Percentiles rank a stretch among this genome's conserved stretches.
These are phyloP conservation scores for Spermophilus dauricus DNA, from an alignment of 2,113 vertebrate genomes.

Conservation along the genomic window DNA sequence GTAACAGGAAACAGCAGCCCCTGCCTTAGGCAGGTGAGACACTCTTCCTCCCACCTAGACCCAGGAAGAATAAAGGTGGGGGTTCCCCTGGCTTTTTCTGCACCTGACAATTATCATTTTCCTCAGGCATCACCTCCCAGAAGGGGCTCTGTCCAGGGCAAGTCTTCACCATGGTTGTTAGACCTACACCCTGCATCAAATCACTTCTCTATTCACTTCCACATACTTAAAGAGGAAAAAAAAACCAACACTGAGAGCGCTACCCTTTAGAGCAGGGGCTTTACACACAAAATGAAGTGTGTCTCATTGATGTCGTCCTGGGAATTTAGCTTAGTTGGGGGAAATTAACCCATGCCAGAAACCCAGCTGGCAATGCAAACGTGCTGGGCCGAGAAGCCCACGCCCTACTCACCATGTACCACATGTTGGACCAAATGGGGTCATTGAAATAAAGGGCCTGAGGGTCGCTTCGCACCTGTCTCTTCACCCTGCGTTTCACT, in stretches of 20 bases:
- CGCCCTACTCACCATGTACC: slow-evolving; percentile 94
- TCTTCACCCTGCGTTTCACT: slow-evolving; percentile 94
- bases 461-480: slow-evolving; percentile 85
- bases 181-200: no score
- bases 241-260: no score
- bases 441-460: slow-evolving; percentile 92
- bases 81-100: background rate
- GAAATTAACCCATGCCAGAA: background rate
- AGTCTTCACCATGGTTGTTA: background rate
- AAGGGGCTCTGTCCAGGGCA: background rate
- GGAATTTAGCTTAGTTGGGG: background rate
- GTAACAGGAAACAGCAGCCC: background rate
- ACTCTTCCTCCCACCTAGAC: background rate
- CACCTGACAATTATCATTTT: background rate
- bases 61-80: no score
- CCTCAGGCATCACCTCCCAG: background rate
- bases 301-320: background rate
- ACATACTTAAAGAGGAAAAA: background rate
- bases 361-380: rapidly evolving
- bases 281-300: background rate
- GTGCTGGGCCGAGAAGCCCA: rapidly evolving
- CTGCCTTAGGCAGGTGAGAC: background rate
- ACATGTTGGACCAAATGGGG: slow-evolving; percentile 97
- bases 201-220: background rate
- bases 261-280: rapidly evolving